Evolutionary conservation across 1,140 invertebrate species (phyloP).

Genomic region (Zaprionus vittiger): DNA sequence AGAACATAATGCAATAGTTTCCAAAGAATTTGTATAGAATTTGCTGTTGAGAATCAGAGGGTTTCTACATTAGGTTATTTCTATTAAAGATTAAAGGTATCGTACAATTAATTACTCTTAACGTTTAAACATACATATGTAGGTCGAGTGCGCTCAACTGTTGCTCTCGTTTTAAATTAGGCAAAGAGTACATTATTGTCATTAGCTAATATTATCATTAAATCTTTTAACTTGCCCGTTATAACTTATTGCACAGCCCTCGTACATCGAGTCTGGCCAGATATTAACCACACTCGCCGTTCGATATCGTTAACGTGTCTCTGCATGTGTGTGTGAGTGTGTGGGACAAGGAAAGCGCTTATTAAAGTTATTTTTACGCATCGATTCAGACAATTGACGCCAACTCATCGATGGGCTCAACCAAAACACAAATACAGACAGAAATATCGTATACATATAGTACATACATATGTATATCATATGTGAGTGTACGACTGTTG

Average conservation of each 20-base stretch:
- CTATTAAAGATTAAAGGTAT: too few relatives aligned
- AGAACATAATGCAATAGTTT: too few relatives aligned
- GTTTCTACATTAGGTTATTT: too few relatives aligned
- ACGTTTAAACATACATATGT: too few relatives aligned
- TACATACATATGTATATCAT: background rate
- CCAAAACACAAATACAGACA: conserved; percentile 10
- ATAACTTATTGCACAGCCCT: conserved; percentile 6
- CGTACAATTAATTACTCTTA: too few relatives aligned
- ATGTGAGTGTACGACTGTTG: conserved; percentile 8
- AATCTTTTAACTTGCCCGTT: background rate
- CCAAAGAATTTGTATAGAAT: too few relatives aligned
- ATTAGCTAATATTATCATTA: too few relatives aligned
- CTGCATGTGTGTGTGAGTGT: conserved; percentile 11
- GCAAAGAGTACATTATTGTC: too few relatives aligned
- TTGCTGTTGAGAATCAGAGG: too few relatives aligned
- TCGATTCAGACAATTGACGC: conserved; percentile 72
- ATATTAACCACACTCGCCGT: conserved; percentile 8
- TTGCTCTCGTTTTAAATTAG: too few relatives aligned
- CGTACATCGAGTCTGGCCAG: background rate
- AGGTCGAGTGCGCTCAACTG: too few relatives aligned
- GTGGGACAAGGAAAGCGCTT: conserved; percentile 53
- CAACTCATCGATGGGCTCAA: conserved; percentile 31
- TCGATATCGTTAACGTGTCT: conserved; percentile 3
- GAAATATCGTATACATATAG: background rate
- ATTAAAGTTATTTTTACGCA: conserved; percentile 77